phyloP scores from a whole-genome alignment of 1,140 invertebrate species.

The Piezodorus guildinii region DNA sequence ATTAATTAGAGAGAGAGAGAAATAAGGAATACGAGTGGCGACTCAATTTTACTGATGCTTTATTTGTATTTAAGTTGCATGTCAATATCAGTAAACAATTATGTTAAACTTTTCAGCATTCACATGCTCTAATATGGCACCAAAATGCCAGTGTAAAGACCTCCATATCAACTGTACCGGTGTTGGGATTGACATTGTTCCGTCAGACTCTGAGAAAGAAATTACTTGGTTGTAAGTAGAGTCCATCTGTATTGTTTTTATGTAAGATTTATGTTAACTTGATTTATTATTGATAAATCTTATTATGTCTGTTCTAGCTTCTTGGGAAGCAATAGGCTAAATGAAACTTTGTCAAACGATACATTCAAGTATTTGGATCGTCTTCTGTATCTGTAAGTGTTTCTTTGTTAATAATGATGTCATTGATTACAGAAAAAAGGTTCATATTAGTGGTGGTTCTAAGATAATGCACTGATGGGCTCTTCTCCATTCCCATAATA shows the following conservation, averaged over 20 bases:
- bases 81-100: no score
- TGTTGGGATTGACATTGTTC: conserved; percentile 28
- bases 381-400: conserved; percentile 33
- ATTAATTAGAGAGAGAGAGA: no score
- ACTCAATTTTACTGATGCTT: no score
- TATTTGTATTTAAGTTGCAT: no score
- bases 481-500: no score
- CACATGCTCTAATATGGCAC: conserved; percentile 30
- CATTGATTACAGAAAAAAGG: no score
- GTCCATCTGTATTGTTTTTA: conserved; percentile 3
- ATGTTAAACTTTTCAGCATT: conserved; percentile 29
- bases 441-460: no score
- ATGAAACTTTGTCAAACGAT: conserved; percentile 28
- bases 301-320: conserved; percentile 27
- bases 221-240: conserved; percentile 33
- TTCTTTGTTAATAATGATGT: no score
- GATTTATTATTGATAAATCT: background rate
- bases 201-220: conserved; percentile 31
- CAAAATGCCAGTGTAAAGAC: conserved; percentile 33
- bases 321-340: conserved; percentile 31
- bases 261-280: background rate
- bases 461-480: no score
- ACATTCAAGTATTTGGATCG: conserved; percentile 31
- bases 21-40: no score
- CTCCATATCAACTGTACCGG: conserved; percentile 33